Conservation (phyloP, 1,140 invertebrate species). For the Anastrepha obliqua region DNA sequence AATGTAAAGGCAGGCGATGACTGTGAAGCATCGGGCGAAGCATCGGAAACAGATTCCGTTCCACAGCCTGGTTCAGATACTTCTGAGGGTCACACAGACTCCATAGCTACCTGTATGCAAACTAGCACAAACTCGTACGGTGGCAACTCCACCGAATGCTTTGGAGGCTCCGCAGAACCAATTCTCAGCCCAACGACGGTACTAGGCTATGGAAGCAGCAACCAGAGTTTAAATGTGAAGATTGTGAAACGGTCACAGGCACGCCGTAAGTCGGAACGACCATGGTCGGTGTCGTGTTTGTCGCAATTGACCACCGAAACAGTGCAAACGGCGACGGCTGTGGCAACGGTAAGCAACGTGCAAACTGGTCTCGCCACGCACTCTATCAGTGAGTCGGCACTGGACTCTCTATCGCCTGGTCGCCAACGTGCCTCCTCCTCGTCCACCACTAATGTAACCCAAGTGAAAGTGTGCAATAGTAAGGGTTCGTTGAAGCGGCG, state of each 20-base stretch:
- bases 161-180: constrained; percentile 73
- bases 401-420: constrained; percentile 80
- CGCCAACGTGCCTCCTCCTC: constrained; percentile 72
- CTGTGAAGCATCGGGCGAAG: constrained; percentile 93
- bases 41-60: constrained; percentile 83
- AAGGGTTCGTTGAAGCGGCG: constrained; percentile 78
- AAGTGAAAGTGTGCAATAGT: constrained; percentile 72
- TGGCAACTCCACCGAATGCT: constrained; percentile 78
- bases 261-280: constrained; percentile 76
- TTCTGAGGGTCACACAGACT: constrained; percentile 83
- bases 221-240: constrained; percentile 70
- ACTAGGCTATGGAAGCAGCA: constrained; percentile 67
- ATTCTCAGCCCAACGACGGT: constrained; percentile 62
- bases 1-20: constrained; percentile 61
- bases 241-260: constrained; percentile 67
- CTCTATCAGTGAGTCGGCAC: constrained; percentile 90
- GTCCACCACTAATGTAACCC: constrained; percentile 64
- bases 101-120: constrained; percentile 79
- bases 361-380: constrained; percentile 76
- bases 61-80: constrained; percentile 80
- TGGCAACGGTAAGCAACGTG: constrained; percentile 60
- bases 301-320: constrained; percentile 79
- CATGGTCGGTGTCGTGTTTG: constrained; percentile 90
- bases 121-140: constrained; percentile 76
- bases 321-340: constrained; percentile 65